These are phyloP conservation scores for Scomber japonicus DNA, from an alignment of 2,113 vertebrate species.

Conservation along the genomic window DNA sequence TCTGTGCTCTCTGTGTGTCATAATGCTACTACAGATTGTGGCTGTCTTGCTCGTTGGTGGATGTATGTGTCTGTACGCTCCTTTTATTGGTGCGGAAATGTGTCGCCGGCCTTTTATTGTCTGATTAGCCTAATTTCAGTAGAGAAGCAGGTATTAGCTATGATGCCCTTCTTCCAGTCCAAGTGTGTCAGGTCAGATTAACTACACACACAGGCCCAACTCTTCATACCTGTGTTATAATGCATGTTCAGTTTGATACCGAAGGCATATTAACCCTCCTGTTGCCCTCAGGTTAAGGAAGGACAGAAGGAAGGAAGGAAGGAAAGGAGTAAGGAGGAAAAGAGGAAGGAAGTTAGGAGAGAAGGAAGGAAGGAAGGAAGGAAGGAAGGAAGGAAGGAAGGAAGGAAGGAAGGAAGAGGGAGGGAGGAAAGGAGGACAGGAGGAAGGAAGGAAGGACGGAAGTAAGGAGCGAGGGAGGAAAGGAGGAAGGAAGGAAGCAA, in stretches of 20 bases:
- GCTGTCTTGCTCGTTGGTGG: slow-evolving; percentile 19
- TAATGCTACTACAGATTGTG: slow-evolving; percentile 36
- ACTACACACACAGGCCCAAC: neutral
- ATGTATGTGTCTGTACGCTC: slow-evolving; percentile 11
- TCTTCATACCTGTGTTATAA: neutral
- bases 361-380: too few species aligned
- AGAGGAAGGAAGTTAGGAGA: too few species aligned
- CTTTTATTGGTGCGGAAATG: slow-evolving; percentile 8
- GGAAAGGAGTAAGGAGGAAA: too few species aligned
- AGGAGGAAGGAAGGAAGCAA: too few species aligned
- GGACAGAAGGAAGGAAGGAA: too few species aligned
- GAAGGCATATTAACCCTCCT: neutral
- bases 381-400: too few species aligned
- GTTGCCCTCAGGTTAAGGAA: too few species aligned
- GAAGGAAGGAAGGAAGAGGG: too few species aligned
- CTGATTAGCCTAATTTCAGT: neutral
- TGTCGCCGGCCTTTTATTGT: neutral
- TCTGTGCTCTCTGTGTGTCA: slow-evolving; percentile 49
- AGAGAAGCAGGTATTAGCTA: neutral
- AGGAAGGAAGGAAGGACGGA: too few species aligned
- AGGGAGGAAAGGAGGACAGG: too few species aligned
- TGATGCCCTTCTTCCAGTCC: neutral
- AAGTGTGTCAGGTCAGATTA: slow-evolving; percentile 3
- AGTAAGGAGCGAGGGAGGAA: too few species aligned
- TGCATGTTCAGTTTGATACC: neutral